Conservation (phyloP, 2,797 vertebrate genomes). For the Argya squamiceps region DNA sequence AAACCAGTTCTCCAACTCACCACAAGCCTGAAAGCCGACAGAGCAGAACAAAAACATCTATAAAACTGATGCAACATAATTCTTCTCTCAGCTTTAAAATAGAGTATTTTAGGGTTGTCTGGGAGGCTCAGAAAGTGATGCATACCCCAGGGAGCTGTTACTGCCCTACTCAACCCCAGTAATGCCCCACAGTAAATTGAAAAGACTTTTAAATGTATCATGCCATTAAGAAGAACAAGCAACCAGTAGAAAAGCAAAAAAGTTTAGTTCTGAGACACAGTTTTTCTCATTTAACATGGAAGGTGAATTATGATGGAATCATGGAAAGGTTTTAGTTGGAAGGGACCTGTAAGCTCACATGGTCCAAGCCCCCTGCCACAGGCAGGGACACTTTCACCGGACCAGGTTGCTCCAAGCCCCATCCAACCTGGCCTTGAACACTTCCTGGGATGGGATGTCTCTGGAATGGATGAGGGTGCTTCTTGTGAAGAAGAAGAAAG, state of each 20-base stretch:
- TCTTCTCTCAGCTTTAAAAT: neutral
- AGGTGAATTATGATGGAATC: neutral
- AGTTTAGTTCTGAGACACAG: neutral
- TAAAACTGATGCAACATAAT: neutral
- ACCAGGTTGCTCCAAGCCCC: neutral
- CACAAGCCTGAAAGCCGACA: neutral
- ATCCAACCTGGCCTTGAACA: neutral
- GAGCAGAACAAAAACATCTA: neutral
- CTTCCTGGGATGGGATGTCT: neutral
- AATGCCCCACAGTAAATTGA: neutral
- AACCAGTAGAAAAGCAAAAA: neutral
- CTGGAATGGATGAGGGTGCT: neutral
- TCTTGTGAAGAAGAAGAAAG: neutral
- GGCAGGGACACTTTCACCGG: neutral
- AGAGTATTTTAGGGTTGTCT: neutral
- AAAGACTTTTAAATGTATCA: neutral
- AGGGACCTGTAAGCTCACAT: neutral
- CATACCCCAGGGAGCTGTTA: neutral
- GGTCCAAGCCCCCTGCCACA: accelerated
- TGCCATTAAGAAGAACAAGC: neutral
- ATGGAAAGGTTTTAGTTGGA: neutral
- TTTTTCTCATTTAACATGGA: neutral
- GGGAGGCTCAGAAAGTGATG: neutral
- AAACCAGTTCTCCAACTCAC: neutral
- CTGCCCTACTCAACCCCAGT: neutral